Conservation (phyloP, 2,113 vertebrate species). For the Phaethon lepturus region DNA sequence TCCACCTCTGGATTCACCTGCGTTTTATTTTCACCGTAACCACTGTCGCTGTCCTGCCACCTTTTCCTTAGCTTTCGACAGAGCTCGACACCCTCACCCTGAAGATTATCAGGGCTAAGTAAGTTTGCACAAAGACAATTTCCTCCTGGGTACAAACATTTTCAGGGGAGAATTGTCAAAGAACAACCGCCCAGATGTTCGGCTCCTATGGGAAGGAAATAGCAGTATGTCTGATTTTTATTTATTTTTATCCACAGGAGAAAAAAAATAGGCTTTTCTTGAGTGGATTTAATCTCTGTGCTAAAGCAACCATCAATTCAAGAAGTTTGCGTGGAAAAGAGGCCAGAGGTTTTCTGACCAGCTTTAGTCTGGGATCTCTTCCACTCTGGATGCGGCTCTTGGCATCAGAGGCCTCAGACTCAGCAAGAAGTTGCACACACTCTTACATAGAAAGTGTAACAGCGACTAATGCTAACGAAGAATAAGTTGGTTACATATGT, state of each 20-base stretch:
- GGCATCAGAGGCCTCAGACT: background rate
- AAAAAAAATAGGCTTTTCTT: background rate
- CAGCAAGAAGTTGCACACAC: background rate
- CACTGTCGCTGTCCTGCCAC: background rate
- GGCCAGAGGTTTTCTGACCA: background rate
- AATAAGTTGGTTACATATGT: fast-evolving
- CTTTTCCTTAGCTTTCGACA: background rate
- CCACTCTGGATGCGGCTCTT: background rate
- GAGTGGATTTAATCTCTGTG: background rate
- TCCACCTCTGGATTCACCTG: background rate
- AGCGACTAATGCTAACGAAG: fast-evolving
- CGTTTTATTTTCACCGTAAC: fast-evolving
- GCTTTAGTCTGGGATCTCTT: background rate
- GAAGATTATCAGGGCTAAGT: background rate
- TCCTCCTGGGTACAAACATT: background rate
- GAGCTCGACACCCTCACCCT: background rate
- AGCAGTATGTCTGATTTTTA: background rate
- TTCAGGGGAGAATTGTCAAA: background rate
- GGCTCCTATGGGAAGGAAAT: background rate
- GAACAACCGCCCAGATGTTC: background rate
- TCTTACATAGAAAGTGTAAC: fast-evolving
- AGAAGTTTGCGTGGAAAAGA: fast-evolving
- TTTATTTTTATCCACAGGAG: background rate
- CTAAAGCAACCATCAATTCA: background rate
- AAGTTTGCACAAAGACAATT: background rate